phyloP scores from a whole-genome alignment of 2,888 invertebrate genomes.

The Horisme vitalbata region DNA sequence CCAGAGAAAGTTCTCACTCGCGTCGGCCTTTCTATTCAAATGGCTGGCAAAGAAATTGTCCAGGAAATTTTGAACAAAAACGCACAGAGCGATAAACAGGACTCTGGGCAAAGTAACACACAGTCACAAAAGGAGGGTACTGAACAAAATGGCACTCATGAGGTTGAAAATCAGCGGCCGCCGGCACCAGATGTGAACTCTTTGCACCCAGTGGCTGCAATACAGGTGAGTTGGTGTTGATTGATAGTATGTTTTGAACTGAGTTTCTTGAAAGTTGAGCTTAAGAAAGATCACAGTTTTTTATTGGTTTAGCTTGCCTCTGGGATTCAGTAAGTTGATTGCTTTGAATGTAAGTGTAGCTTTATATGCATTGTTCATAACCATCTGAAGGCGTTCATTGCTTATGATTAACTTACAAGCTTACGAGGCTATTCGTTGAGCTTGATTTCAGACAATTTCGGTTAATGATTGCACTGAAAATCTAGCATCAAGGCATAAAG shows the following conservation, averaged over 20 bases:
- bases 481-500: no score
- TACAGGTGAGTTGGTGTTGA: constrained; percentile 57
- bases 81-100: constrained; percentile 51
- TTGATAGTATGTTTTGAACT: neutral
- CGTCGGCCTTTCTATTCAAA: constrained; percentile 90
- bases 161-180: constrained; percentile 42
- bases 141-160: constrained; percentile 57
- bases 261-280: neutral
- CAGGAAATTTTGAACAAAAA: constrained; percentile 64
- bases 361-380: neutral
- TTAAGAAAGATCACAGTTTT: constrained; percentile 7
- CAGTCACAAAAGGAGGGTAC: constrained; percentile 40
- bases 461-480: no score
- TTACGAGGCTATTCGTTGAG: no score
- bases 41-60: constrained; percentile 85
- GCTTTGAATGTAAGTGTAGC: neutral
- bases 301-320: constrained; percentile 15
- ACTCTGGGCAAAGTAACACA: constrained; percentile 27
- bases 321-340: constrained; percentile 11
- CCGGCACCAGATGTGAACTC: constrained; percentile 53
- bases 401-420: no score
- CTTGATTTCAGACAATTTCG: no score
- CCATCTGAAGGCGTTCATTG: no score
- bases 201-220: constrained; percentile 81
- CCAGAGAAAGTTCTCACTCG: constrained; percentile 90